Evolutionary conservation across 1,140 invertebrate species (phyloP).

Genomic region (Holotrichia oblita): DNA sequence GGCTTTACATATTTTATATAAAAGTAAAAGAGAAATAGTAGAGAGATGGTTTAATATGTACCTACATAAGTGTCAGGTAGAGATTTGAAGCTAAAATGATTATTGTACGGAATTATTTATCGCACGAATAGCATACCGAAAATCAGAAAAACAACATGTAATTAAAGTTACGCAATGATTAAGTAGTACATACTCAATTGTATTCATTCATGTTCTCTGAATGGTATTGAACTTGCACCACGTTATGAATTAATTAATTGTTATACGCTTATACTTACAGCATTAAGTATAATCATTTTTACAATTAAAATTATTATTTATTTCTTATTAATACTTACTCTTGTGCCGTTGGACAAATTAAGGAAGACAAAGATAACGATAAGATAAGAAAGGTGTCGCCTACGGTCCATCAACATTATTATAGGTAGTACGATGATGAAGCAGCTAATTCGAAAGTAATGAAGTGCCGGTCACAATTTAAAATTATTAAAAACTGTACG

Average conservation of each 20-base stretch:
- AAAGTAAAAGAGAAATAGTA: too few species aligned
- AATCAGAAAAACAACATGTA: background rate
- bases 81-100: too few species aligned
- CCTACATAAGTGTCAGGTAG: too few species aligned
- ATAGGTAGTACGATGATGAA: background rate
- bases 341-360: background rate
- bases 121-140: too few species aligned
- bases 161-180: background rate
- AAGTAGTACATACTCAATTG: background rate
- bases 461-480: too few species aligned
- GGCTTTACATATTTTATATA: too few species aligned
- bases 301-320: background rate
- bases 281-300: too few species aligned
- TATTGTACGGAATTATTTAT: too few species aligned
- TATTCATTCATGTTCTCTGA: slow-evolving; percentile 4
- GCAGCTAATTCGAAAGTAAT: too few species aligned
- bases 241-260: background rate
- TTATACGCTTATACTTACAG: background rate
- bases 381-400: background rate
- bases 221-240: background rate
- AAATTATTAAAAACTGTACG: too few species aligned
- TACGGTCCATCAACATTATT: background rate
- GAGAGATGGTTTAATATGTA: too few species aligned
- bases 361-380: background rate
- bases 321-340: background rate